A percentile compares a stretch with the other conserved stretches of the same genome.
These are phyloP conservation scores for Brienomyrus longianalis DNA, from an alignment of 2,113 vertebrate genomes.

Conservation along the genomic window DNA sequence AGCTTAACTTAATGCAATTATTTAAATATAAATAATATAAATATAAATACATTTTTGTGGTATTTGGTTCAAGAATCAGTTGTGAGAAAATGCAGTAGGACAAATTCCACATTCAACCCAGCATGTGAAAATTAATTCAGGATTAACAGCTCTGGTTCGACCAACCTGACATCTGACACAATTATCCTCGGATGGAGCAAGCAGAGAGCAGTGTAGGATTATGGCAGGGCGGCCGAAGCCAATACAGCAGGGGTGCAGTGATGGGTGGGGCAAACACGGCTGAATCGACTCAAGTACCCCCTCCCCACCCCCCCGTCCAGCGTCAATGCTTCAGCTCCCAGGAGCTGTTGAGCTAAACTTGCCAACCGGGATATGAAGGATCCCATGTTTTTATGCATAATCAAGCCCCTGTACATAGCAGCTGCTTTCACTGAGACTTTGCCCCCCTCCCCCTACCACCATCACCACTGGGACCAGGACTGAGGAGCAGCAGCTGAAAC, in stretches of 20 bases:
- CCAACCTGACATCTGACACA: not conserved
- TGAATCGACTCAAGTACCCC: not conserved
- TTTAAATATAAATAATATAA: too few species aligned
- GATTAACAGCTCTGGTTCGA: not conserved
- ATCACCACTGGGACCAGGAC: not conserved
- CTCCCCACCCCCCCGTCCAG: too few species aligned
- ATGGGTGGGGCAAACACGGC: not conserved
- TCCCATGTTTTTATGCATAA: not conserved
- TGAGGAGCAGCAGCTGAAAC: not conserved
- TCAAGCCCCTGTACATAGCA: not conserved
- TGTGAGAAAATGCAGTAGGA: not conserved
- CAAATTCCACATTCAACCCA: not conserved
- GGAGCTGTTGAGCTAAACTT: not conserved
- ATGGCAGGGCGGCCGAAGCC: not conserved
- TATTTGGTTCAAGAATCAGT: not conserved
- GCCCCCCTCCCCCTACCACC: not conserved
- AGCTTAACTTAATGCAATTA: not conserved
- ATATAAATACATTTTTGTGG: not conserved
- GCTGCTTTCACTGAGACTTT: conserved; percentile 1
- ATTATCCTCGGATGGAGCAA: not conserved
- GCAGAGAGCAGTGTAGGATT: not conserved
- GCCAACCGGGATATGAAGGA: not conserved
- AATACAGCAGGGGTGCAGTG: not conserved
- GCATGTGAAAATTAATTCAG: not conserved
- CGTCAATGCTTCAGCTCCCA: too few species aligned